Evolutionary conservation across 2,797 vertebrate species (phyloP).

Genomic region (Microchirus variegatus): DNA sequence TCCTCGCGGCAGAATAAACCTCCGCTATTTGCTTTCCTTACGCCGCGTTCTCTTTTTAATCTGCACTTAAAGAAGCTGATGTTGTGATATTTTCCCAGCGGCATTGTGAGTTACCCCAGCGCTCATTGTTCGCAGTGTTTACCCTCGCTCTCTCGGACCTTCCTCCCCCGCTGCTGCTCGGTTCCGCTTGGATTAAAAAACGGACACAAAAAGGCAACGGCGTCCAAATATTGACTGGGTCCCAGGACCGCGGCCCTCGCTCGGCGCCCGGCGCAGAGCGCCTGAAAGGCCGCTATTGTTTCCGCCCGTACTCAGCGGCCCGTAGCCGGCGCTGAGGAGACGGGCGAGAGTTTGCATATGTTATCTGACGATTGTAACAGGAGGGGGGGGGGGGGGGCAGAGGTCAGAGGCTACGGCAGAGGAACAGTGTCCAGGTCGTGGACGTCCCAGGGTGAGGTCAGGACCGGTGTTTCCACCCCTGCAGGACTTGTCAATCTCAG

Average conservation of each 20-base stretch:
- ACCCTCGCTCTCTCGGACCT: slow-evolving; percentile 70
- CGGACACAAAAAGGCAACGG: slow-evolving; percentile 69
- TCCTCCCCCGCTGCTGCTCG: slow-evolving; percentile 65
- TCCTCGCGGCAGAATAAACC: slow-evolving; percentile 45
- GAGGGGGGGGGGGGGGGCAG: too few relatives aligned
- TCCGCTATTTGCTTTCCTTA: slow-evolving; percentile 62
- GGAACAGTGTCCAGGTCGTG: slow-evolving; percentile 38
- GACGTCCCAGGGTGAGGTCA: slow-evolving; percentile 59
- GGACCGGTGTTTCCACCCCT: slow-evolving; percentile 45
- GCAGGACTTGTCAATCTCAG: slow-evolving; percentile 60
- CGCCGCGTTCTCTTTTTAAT: slow-evolving; percentile 74
- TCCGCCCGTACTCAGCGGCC: slow-evolving; percentile 77
- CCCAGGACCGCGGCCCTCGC: slow-evolving; percentile 74
- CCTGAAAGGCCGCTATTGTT: slow-evolving; percentile 88
- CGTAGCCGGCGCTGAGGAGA: slow-evolving; percentile 71
- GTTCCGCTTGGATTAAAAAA: slow-evolving; percentile 79
- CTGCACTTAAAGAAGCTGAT: slow-evolving; percentile 76
- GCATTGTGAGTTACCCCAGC: slow-evolving; percentile 69
- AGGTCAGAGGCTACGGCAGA: slow-evolving; percentile 55
- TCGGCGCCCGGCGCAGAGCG: slow-evolving; percentile 63
- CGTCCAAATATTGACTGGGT: slow-evolving; percentile 89
- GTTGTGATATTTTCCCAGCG: slow-evolving; percentile 79
- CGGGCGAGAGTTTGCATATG: slow-evolving; percentile 65
- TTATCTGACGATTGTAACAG: slow-evolving; percentile 65
- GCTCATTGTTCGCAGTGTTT: slow-evolving; percentile 79